A percentile compares a stretch with the other conserved stretches of the same genome.
Evolutionary conservation across 2,888 invertebrate species (phyloP).

Genomic region (Tetramorium bicarinatum): DNA sequence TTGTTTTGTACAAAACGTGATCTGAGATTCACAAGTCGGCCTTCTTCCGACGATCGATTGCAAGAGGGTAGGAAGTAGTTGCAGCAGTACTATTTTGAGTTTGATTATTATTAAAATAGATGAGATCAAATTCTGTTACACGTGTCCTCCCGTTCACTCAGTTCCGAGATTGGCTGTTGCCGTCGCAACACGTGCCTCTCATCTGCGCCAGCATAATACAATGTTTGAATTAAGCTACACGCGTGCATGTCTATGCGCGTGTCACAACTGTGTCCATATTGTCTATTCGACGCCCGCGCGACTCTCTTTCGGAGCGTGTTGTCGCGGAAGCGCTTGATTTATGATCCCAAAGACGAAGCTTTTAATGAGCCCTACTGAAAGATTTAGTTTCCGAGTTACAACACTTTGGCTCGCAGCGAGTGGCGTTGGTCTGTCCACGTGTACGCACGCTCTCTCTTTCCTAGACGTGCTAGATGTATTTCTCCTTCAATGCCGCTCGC

Average conservation of each 20-base stretch:
- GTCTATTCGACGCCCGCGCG: conserved; percentile 14
- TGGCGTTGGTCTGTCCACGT: background rate
- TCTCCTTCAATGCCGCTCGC: background rate
- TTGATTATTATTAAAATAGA: conserved; percentile 36
- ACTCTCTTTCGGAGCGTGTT: background rate
- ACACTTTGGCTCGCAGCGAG: conserved; percentile 6
- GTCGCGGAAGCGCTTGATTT: conserved; percentile 47
- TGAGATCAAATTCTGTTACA: conserved; percentile 15
- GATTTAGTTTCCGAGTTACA: conserved; percentile 46
- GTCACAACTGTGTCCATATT: conserved; percentile 8
- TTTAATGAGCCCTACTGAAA: conserved; percentile 46
- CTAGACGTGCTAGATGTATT: background rate
- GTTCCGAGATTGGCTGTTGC: background rate
- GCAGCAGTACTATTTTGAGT: conserved; percentile 14
- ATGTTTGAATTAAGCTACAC: conserved; percentile 10
- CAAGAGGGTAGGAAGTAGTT: background rate
- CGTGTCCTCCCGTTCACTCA: conserved; percentile 27
- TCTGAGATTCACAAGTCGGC: background rate
- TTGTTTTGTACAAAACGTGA: background rate
- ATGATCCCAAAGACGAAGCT: conserved; percentile 1
- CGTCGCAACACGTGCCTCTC: conserved; percentile 46
- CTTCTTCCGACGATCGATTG: background rate
- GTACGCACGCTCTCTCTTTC: background rate
- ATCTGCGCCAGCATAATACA: conserved; percentile 34
- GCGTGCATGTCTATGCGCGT: background rate